phyloP scores from a whole-genome alignment of 92 coral and sea anemone species.

The Zoanthus solanderi region DNA sequence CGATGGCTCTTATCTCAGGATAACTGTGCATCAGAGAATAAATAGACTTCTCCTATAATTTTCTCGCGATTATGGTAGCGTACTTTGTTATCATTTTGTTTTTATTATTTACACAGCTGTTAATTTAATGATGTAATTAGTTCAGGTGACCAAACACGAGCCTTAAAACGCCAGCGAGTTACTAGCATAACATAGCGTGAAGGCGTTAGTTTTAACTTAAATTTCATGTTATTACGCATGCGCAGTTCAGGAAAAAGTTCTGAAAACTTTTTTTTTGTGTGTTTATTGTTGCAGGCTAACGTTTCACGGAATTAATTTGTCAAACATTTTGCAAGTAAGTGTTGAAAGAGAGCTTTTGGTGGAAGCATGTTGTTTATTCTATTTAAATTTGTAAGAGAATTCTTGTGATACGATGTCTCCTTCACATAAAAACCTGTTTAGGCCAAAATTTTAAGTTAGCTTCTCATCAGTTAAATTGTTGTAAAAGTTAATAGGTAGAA shows the following conservation, averaged over 20 bases:
- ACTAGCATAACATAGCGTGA: neutral
- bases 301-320: slow-evolving; percentile 87
- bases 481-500: no score
- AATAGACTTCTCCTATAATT: neutral
- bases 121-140: neutral
- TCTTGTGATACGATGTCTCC: no score
- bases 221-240: slow-evolving; percentile 62
- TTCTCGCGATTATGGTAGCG: neutral
- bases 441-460: no score
- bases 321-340: slow-evolving; percentile 89
- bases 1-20: slow-evolving; percentile 54
- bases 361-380: no score
- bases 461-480: no score
- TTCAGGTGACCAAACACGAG: neutral
- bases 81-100: neutral
- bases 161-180: neutral
- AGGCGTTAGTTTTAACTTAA: neutral
- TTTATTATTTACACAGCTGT: neutral
- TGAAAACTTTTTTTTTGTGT: neutral
- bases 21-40: neutral
- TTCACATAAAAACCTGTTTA: no score
- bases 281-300: slow-evolving; percentile 72
- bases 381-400: no score
- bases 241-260: slow-evolving; percentile 52
- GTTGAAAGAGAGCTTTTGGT: neutral